phyloP scores from a whole-genome alignment of 2,888 invertebrate genomes.

The Notodonta dromedarius region DNA sequence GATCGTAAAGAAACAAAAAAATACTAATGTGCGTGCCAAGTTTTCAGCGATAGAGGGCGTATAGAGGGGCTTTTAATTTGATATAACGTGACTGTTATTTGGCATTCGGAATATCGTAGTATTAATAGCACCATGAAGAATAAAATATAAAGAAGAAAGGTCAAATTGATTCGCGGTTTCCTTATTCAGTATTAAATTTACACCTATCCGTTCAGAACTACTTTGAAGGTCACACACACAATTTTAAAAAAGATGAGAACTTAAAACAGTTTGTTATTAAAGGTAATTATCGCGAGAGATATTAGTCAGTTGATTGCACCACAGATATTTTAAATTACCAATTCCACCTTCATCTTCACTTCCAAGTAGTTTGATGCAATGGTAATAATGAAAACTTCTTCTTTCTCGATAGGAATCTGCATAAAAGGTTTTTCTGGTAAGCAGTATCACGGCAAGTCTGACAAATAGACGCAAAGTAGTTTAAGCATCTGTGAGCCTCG shows the following conservation, averaged over 20 bases:
- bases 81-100: slow-evolving; percentile 3
- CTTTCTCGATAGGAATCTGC: slow-evolving; percentile 44
- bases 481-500: slow-evolving; percentile 29
- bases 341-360: neutral
- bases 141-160: neutral
- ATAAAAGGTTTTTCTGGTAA: slow-evolving; percentile 56
- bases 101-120: neutral
- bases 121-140: neutral
- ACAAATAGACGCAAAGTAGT: slow-evolving; percentile 46
- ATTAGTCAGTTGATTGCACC: neutral
- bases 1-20: slow-evolving; percentile 17
- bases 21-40: slow-evolving; percentile 18
- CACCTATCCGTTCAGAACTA: too few relatives aligned
- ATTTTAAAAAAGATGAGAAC: too few relatives aligned
- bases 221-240: too few relatives aligned
- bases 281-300: too few relatives aligned
- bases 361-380: neutral
- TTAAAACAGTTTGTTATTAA: too few relatives aligned
- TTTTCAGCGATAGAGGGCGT: slow-evolving; percentile 13
- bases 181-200: too few relatives aligned
- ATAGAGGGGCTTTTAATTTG: slow-evolving; percentile 16
- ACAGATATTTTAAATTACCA: neutral
- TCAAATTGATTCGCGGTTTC: neutral
- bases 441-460: slow-evolving; percentile 40
- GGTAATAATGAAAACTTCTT: slow-evolving; percentile 12